Percentiles rank a stretch among this genome's conserved stretches.
phyloP scores from a whole-genome alignment of 2,888 invertebrate species.

The Xylophagus ater region DNA sequence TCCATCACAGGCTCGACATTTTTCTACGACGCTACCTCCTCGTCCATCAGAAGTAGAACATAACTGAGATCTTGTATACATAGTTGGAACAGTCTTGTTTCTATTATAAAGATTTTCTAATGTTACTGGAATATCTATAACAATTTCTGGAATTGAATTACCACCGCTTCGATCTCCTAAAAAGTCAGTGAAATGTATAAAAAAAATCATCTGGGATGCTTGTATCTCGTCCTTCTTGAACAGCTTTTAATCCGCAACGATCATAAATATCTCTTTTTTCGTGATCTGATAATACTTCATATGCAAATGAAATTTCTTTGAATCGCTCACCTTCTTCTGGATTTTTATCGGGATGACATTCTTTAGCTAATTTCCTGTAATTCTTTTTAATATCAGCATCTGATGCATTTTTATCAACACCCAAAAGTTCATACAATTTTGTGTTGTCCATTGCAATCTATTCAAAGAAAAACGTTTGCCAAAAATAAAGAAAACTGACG shows the following conservation, averaged over 20 bases:
- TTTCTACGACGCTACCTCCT: slow-evolving; percentile 52
- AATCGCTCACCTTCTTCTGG: slow-evolving; percentile 85
- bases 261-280: slow-evolving; percentile 81
- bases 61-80: slow-evolving; percentile 28
- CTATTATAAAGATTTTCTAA: slow-evolving; percentile 88
- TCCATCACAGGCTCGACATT: slow-evolving; percentile 67
- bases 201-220: slow-evolving; percentile 54
- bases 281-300: slow-evolving; percentile 83
- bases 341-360: slow-evolving; percentile 89
- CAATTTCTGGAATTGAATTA: slow-evolving; percentile 64
- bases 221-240: no score
- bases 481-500: no score
- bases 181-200: no score
- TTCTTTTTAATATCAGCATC: slow-evolving; percentile 87
- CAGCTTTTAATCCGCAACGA: slow-evolving; percentile 72
- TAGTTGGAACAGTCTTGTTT: slow-evolving; percentile 49
- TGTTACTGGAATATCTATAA: slow-evolving; percentile 72
- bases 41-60: slow-evolving; percentile 31
- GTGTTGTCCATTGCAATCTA: slow-evolving; percentile 77
- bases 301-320: slow-evolving; percentile 92
- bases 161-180: slow-evolving; percentile 42
- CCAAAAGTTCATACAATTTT: slow-evolving; percentile 77
- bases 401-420: slow-evolving; percentile 66
- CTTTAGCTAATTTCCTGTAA: slow-evolving; percentile 84
- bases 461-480: no score